These are phyloP conservation scores for Chiloscyllium punctatum DNA, from an alignment of 2,797 vertebrate genomes.

Conservation along the genomic window DNA sequence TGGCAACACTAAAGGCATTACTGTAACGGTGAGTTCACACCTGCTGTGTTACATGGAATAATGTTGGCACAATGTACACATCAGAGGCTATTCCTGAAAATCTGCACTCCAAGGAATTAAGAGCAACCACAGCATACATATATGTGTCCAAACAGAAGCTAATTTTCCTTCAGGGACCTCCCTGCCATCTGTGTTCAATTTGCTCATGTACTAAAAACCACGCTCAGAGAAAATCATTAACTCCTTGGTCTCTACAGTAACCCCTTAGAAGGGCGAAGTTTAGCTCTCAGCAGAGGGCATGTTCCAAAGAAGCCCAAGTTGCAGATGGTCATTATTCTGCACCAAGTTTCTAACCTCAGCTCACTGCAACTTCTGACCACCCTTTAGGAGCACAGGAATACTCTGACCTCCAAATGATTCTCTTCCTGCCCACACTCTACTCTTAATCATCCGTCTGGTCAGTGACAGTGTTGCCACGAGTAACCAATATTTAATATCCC, in stretches of 20 bases:
- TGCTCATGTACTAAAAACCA: background rate
- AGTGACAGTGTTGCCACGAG: background rate
- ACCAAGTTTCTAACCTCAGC: background rate
- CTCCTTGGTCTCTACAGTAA: background rate
- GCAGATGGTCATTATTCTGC: background rate
- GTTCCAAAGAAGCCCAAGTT: background rate
- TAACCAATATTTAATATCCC: background rate
- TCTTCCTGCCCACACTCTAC: background rate
- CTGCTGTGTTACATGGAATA: background rate
- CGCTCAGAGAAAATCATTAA: background rate
- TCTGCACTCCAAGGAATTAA: constrained; percentile 11
- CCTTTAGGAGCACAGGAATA: background rate
- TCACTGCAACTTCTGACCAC: too few species aligned
- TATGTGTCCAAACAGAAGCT: background rate
- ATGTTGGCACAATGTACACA: background rate
- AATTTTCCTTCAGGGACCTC: background rate
- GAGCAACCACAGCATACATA: background rate
- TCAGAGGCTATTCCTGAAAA: background rate
- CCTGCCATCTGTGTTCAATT: background rate
- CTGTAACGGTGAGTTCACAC: background rate
- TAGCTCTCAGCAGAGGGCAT: background rate
- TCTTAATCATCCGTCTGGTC: background rate
- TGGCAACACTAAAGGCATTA: background rate
- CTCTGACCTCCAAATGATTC: background rate
- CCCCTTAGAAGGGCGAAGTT: background rate